Base-by-base conservation (phyloP, 1,140 invertebrate genomes). In the Nautilus pompilius region DNA sequence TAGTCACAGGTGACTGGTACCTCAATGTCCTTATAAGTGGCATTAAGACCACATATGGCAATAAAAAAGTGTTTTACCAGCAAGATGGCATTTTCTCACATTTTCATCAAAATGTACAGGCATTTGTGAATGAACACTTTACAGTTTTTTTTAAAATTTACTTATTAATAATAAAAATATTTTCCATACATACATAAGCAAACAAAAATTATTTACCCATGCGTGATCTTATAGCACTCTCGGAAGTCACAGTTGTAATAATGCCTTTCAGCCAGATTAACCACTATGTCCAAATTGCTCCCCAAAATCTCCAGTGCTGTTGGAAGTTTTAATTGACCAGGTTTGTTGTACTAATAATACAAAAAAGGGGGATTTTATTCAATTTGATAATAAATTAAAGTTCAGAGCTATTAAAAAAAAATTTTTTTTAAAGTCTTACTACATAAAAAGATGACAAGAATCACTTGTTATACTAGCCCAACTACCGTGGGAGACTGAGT, bases 201-300 rank as follows among this genome's bases (percentile, higher is more conserved):
- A 34, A 45, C 24, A 15, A 58, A 30, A 0, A 69, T 0, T 60
- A 81, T 84, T 78, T 79, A 90, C 89, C 85, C 86, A 76, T 88
- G 86, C 6, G 90, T 88, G n/a, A 93, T 85, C 48, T 87, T 86
- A 68, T 87, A 88, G 77, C 90, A 90, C 66, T 88, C 85, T 63
- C 89, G 87, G 79, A 93, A 94, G 82, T 93, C 88, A 83, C 92
- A 94, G 77, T 93, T 93, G 74, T 94, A 94, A 80, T 93, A 93
- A 66, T 89, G 85, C 76, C 89, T 85, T 74, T 95, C 92, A 1
- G 93, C 92, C 72, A 89, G 84, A 5, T 88, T 86, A 1, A 92
- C 90, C 61, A 89, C 80, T 24, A 93, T 83, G 79, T 95, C 92
- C 13, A 92, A 84, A 82, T 93, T 94, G 8, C 87, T 84, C 63